phyloP scores from a whole-genome alignment of 2,113 vertebrate genomes.

The Marmota monax region DNA sequence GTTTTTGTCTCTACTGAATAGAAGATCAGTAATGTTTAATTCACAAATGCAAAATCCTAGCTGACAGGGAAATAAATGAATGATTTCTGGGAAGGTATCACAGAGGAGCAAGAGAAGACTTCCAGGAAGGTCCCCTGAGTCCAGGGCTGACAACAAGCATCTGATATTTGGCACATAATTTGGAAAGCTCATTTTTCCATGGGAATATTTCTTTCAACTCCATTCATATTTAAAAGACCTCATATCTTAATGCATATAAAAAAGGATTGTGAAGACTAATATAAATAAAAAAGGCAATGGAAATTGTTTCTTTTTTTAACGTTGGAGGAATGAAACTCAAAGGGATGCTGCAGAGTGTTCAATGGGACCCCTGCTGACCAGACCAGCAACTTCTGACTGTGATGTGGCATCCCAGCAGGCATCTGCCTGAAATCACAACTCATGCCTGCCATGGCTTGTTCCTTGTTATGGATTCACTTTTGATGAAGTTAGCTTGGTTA shows the following conservation, averaged over 20 bases:
- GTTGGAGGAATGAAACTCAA: background rate
- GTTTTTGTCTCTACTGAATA: conserved; percentile 27
- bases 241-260: background rate
- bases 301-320: background rate
- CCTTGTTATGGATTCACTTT: background rate
- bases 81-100: background rate
- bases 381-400: fast-evolving
- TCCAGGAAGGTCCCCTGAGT: background rate
- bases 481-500: background rate
- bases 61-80: background rate
- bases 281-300: background rate
- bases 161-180: background rate
- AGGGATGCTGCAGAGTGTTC: background rate
- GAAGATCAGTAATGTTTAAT: conserved; percentile 31
- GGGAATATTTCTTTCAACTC: background rate
- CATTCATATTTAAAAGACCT: background rate
- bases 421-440: background rate
- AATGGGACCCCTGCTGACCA: fast-evolving
- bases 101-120: background rate
- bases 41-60: conserved; percentile 27
- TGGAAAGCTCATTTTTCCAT: background rate
- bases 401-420: background rate
- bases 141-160: background rate
- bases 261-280: background rate
- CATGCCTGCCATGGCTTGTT: too few species aligned